Percentiles rank a stretch among this genome's conserved stretches.
Evolutionary conservation across 2,113 vertebrate species (phyloP).

Genomic region (Stigmatopora nigra): DNA sequence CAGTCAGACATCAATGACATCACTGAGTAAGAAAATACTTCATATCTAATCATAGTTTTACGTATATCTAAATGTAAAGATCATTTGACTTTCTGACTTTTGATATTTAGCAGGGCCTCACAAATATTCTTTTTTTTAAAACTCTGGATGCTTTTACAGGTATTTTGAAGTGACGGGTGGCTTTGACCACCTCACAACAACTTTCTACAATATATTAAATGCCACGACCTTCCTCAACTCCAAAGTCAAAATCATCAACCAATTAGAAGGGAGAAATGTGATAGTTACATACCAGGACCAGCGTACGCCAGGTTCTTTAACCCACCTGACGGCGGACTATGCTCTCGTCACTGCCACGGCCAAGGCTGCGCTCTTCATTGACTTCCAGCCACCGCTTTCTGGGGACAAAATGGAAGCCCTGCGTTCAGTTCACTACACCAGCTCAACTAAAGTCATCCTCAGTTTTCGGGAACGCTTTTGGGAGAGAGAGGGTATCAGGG

Average conservation of each 20-base stretch:
- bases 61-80: too few relatives aligned
- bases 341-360: constrained; percentile 69
- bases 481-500: constrained; percentile 71
- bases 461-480: constrained; percentile 75
- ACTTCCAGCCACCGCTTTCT: constrained; percentile 69
- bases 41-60: neutral
- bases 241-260: constrained; percentile 60
- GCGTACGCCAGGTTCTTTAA: constrained; percentile 20
- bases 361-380: constrained; percentile 72
- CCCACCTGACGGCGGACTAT: constrained; percentile 56
- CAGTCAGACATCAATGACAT: constrained; percentile 67
- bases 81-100: neutral
- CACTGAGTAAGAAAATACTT: constrained; percentile 48
- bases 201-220: constrained; percentile 55
- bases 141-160: constrained; percentile 44
- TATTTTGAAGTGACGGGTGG: constrained; percentile 68
- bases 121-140: neutral
- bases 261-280: constrained; percentile 45
- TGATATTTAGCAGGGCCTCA: neutral
- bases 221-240: constrained; percentile 61
- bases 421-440: constrained; percentile 71
- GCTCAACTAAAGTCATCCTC: constrained; percentile 72
- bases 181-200: constrained; percentile 57
- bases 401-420: constrained; percentile 67
- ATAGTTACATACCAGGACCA: constrained; percentile 57